These are phyloP conservation scores for Dryocosmus kuriphilus DNA, from an alignment of 2,888 invertebrate genomes.

Conservation along the genomic window DNA sequence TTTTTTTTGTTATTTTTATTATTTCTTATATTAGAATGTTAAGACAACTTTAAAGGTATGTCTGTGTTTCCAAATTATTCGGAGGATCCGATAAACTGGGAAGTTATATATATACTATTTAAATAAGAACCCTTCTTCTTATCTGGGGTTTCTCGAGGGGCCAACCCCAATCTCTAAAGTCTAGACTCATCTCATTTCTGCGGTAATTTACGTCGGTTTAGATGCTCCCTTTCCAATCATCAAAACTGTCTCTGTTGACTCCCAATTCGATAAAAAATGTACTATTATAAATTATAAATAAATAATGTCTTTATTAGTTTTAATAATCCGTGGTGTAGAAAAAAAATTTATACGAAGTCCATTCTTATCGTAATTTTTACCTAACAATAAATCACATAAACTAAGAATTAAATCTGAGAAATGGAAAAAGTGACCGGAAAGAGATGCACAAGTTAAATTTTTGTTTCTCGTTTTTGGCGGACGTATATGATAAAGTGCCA, in stretches of 20 bases:
- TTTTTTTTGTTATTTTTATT: not conserved
- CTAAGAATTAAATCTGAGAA: not conserved
- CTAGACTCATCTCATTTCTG: not conserved
- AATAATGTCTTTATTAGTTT: too few relatives aligned
- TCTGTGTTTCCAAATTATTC: not conserved
- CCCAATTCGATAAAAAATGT: not conserved
- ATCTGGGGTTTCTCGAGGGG: not conserved
- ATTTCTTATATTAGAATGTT: too few relatives aligned
- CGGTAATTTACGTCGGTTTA: not conserved
- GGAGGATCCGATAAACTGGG: not conserved
- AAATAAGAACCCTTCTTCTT: not conserved
- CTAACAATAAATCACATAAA: slow-evolving; percentile 16
- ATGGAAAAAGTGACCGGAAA: slow-evolving; percentile 11
- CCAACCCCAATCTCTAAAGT: not conserved
- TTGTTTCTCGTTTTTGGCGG: not conserved
- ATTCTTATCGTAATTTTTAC: not conserved
- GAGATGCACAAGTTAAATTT: slow-evolving; percentile 1
- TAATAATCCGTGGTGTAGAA: not conserved
- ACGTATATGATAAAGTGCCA: slow-evolving; percentile 21
- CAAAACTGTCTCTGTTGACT: not conserved
- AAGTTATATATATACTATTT: too few relatives aligned
- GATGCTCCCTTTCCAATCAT: not conserved
- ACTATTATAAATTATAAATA: too few relatives aligned
- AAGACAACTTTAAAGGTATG: too few relatives aligned
- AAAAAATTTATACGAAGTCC: not conserved